Evolutionary conservation across 2,797 vertebrate genomes (phyloP).

Genomic region (Etheostoma perlongum): DNA sequence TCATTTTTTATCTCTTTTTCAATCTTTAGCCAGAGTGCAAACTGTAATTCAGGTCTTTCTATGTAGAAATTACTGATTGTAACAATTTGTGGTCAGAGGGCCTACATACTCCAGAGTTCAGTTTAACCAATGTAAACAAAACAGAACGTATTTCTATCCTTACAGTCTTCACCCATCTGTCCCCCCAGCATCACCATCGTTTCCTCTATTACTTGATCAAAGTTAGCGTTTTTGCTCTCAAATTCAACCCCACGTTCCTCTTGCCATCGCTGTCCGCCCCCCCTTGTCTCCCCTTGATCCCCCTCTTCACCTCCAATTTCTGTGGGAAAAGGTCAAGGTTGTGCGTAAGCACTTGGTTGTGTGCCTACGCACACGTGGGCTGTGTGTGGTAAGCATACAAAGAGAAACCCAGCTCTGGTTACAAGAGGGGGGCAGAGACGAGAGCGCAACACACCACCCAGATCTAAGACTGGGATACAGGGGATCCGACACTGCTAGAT

Average conservation of each 20-base stretch:
- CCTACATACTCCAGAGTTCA: conserved; percentile 30
- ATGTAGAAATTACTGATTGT: conserved; percentile 27
- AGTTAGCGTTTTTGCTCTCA: conserved; percentile 40
- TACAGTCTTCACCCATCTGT: background rate
- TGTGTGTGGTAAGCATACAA: conserved; percentile 63
- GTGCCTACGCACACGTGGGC: conserved; percentile 44
- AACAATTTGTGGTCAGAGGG: conserved; percentile 33
- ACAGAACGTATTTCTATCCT: background rate
- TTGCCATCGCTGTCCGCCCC: conserved; percentile 16
- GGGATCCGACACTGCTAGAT: conserved; percentile 35
- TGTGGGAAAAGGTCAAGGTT: conserved; percentile 82
- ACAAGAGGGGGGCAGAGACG: conserved; percentile 2
- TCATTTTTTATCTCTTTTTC: conserved; percentile 39
- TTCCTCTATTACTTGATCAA: conserved; percentile 26
- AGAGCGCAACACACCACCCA: conserved; percentile 18
- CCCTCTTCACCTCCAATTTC: conserved; percentile 58
- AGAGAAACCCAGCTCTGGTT: conserved; percentile 29
- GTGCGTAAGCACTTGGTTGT: conserved; percentile 51
- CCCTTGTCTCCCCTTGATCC: conserved; percentile 32
- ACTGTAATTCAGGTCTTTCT: conserved; percentile 25
- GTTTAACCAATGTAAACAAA: conserved; percentile 12
- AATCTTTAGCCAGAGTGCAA: conserved; percentile 29
- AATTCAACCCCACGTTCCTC: conserved; percentile 71
- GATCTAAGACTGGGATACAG: conserved; percentile 38
- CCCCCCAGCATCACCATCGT: background rate